phyloP scores from a whole-genome alignment of 2,797 vertebrate species.

The Acanthurus leucopareius region DNA sequence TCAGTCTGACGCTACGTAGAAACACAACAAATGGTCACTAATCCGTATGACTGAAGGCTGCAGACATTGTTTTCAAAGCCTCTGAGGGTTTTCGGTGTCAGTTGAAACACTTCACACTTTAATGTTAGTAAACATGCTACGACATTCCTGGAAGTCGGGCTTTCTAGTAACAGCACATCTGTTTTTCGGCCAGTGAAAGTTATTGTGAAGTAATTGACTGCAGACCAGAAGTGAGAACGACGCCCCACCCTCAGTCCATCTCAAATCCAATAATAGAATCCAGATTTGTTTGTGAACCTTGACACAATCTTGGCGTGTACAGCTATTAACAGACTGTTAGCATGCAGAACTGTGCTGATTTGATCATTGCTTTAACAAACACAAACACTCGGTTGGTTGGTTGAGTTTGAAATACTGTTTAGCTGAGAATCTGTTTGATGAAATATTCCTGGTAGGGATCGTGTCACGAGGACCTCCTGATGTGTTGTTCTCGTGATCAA shows the following conservation, averaged over 20 bases:
- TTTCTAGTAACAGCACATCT: conserved; percentile 61
- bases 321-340: not conserved
- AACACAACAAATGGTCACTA: not conserved
- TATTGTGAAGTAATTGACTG: conserved; percentile 43
- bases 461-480: not conserved
- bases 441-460: not conserved
- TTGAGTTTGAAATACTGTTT: not conserved
- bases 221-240: conserved; percentile 13
- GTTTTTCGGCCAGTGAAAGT: conserved; percentile 24
- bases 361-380: not conserved
- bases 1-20: not conserved
- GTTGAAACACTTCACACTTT: conserved; percentile 2
- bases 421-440: conserved; percentile 12
- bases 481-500: conserved; percentile 19
- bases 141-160: conserved; percentile 45
- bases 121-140: not conserved
- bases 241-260: not conserved
- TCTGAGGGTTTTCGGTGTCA: not conserved
- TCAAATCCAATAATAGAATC: conserved; percentile 12
- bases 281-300: conserved; percentile 18
- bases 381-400: not conserved
- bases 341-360: conserved; percentile 4
- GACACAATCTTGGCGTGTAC: not conserved
- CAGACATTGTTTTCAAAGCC: conserved; percentile 22
- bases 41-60: not conserved